Conservation (phyloP, 2,113 vertebrate species). For the Epinephelus moara region DNA sequence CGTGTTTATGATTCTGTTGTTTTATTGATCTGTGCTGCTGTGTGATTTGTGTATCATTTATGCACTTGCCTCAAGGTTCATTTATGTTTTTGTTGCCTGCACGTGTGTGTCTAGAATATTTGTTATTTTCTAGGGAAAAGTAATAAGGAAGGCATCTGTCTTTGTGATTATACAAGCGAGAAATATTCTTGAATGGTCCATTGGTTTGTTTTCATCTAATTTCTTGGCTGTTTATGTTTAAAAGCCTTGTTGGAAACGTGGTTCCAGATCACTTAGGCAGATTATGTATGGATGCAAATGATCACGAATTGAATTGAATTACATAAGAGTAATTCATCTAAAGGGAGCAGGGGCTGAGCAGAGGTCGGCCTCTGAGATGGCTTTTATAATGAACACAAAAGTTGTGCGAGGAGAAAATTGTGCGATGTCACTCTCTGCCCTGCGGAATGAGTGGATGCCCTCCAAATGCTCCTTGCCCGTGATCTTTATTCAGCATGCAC, state of each 20-base stretch:
- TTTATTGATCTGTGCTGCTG: background rate
- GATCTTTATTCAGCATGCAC: constrained; percentile 69
- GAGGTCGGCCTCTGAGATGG: constrained; percentile 38
- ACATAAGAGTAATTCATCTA: constrained; percentile 11
- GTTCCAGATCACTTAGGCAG: constrained; percentile 66
- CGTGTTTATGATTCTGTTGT: background rate
- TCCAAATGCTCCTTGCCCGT: constrained; percentile 58
- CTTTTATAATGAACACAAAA: constrained; percentile 58
- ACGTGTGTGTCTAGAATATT: constrained; percentile 4
- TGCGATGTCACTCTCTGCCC: constrained; percentile 66
- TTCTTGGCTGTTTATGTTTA: constrained; percentile 54
- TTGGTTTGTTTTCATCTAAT: constrained; percentile 67
- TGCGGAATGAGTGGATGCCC: constrained; percentile 55
- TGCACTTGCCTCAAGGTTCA: constrained; percentile 18
- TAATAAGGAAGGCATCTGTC: constrained; percentile 25
- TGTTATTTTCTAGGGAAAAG: background rate
- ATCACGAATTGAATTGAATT: constrained; percentile 40
- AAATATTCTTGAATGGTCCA: constrained; percentile 46
- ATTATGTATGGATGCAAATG: constrained; percentile 50
- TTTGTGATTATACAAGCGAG: constrained; percentile 33
- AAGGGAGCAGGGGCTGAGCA: constrained; percentile 33
- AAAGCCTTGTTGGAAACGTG: constrained; percentile 49
- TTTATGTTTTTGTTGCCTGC: background rate
- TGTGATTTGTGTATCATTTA: constrained; percentile 7
- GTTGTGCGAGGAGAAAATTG: constrained; percentile 44